Base-by-base conservation (phyloP, 2,797 vertebrate species). In the Etheostoma perlongum region DNA sequence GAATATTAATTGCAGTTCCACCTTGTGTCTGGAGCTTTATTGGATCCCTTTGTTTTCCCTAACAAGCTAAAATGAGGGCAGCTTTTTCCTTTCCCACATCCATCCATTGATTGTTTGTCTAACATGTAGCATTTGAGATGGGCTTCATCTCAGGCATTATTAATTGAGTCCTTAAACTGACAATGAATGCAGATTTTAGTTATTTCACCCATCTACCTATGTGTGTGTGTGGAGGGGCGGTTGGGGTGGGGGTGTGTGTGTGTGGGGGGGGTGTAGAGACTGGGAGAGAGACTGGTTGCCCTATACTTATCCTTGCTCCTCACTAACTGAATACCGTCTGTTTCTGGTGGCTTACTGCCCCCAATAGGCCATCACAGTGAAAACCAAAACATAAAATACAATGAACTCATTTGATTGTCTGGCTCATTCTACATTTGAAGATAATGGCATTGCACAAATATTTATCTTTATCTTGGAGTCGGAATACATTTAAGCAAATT, bases 1-100 rank as follows among this genome's bases (percentile, higher is more conserved):
- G 90, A 92, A 94, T 94, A 93, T 91, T 92, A 93, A 93, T 92
- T 90, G 85, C 73, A 40, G 76, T 76, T 84, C 79, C 75, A 89
- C 82, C 85, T 86, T 81, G 82, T 85, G 81, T 79, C 82, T 64
- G 55, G 42, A 67, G 55, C 79, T 82, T 85, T 84, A 87, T 83
- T 85, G 76, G 64, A 82, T 87, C 64, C 47, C 44, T 69, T 71
- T 83, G 80, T 89, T 89, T 85, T 76, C 53, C 72, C 42, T 76
- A 92, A 90, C 70, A 85, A 81, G 80, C 21, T 65, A 70, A 84
- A 89, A 87, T 80, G 55, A 83, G 80, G 74, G 79, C 76, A 82
- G 67, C 64, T 49, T 80, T 72, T 77, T 81, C 54, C 53, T 62
- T 67, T 82, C 49, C 63, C 65, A 44, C 57, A 81, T 70, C 69